These are phyloP conservation scores for Artibeus jamaicensis DNA, from an alignment of 2,797 vertebrate genomes.

Conservation along the genomic window DNA sequence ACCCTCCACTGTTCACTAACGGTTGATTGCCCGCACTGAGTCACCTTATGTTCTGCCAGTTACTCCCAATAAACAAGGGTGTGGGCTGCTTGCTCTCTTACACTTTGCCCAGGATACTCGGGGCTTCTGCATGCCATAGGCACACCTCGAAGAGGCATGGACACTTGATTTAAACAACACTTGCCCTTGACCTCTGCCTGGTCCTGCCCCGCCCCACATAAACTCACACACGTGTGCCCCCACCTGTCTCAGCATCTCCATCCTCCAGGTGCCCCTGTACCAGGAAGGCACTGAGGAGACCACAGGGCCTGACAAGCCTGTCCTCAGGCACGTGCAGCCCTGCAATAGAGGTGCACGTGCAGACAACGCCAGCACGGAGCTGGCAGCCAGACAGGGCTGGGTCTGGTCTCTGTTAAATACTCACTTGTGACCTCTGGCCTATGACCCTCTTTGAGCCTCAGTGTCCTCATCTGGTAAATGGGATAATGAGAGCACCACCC, in stretches of 20 bases:
- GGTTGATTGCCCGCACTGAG: background rate
- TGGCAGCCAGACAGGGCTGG: background rate
- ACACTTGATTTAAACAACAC: background rate
- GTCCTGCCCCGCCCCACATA: background rate
- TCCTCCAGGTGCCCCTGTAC: background rate
- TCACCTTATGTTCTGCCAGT: constrained; percentile 44
- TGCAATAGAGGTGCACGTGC: background rate
- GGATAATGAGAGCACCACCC: background rate
- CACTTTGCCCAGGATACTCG: constrained; percentile 32
- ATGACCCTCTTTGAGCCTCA: background rate
- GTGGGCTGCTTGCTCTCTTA: constrained; percentile 2
- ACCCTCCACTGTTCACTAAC: background rate
- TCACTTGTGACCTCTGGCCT: background rate
- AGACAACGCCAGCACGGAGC: background rate
- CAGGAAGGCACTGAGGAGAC: background rate
- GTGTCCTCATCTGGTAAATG: background rate
- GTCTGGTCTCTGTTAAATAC: background rate
- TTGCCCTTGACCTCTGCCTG: background rate
- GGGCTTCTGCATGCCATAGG: background rate
- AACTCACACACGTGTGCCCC: background rate
- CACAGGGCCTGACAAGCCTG: background rate
- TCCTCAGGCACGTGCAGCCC: background rate
- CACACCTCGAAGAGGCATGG: accelerated
- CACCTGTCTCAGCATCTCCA: background rate
- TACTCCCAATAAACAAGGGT: background rate